Conservation (phyloP, 2,888 invertebrate species). For the Punctoribates punctum region DNA sequence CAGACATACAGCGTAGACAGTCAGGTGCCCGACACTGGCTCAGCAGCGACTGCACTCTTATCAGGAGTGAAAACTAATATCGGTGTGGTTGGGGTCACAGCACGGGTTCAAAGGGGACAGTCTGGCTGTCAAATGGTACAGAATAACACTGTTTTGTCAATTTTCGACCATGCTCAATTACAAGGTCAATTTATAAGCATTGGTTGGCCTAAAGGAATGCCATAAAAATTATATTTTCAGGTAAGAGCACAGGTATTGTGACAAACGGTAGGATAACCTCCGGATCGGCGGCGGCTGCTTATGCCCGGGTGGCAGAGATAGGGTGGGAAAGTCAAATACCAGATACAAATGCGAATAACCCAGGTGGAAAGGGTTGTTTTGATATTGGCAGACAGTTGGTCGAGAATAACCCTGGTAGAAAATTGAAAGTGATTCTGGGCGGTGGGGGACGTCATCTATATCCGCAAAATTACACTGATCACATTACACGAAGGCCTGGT, state of each 20-base stretch:
- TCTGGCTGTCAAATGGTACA: conserved; percentile 62
- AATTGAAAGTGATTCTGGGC: conserved; percentile 63
- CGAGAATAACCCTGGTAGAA: conserved; percentile 63
- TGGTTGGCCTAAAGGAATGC: too few relatives aligned
- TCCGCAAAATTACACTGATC: conserved; percentile 60
- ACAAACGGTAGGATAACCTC: conserved; percentile 76
- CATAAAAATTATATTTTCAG: conserved; percentile 45
- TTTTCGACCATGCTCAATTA: conserved; percentile 67
- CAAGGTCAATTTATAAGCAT: conserved; percentile 44
- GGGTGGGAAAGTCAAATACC: conserved; percentile 62
- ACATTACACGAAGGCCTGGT: conserved; percentile 53
- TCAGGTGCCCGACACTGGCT: conserved; percentile 83
- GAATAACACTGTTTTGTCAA: conserved; percentile 63
- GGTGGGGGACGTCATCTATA: conserved; percentile 66
- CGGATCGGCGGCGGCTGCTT: conserved; percentile 71
- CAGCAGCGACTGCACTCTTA: conserved; percentile 77
- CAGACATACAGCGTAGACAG: conserved; percentile 83
- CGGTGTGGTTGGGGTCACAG: conserved; percentile 71
- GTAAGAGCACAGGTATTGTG: conserved; percentile 63
- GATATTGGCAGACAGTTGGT: conserved; percentile 73
- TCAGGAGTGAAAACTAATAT: conserved; percentile 73
- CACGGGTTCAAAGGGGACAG: conserved; percentile 62
- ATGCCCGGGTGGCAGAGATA: conserved; percentile 67
- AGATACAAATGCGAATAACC: conserved; percentile 55
- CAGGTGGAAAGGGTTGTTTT: conserved; percentile 55